phyloP scores from a whole-genome alignment of 1,140 invertebrate genomes.

The Saccostrea cuccullata region DNA sequence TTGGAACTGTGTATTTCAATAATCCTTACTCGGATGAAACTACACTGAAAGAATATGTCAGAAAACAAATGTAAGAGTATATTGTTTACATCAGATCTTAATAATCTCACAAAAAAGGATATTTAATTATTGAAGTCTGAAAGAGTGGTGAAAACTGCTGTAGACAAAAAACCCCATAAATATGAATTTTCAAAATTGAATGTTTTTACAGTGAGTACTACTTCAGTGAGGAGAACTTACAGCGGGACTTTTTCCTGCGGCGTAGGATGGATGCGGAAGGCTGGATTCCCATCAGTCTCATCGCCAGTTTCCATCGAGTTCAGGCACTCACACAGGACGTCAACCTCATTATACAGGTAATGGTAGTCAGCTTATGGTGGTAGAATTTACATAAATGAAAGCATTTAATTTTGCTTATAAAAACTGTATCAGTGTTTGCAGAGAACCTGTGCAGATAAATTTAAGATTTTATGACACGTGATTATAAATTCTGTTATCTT shows the following conservation, averaged over 20 bases:
- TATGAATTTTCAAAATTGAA: slow-evolving; percentile 39
- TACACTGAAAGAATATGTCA: slow-evolving; percentile 69
- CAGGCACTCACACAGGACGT: slow-evolving; percentile 92
- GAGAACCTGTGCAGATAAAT: too few species aligned
- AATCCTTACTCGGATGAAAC: slow-evolving; percentile 63
- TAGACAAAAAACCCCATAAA: too few species aligned
- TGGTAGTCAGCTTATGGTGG: neutral
- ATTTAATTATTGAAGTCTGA: too few species aligned
- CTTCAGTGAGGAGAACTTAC: slow-evolving; percentile 97
- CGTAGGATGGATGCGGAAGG: slow-evolving; percentile 97
- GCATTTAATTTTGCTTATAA: too few species aligned
- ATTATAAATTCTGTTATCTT: too few species aligned
- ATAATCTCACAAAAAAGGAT: too few species aligned
- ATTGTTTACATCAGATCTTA: neutral
- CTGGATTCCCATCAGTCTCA: slow-evolving; percentile 93
- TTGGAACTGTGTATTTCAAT: slow-evolving; percentile 64
- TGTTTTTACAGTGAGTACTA: slow-evolving; percentile 94
- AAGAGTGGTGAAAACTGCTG: too few species aligned
- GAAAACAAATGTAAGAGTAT: slow-evolving; percentile 72
- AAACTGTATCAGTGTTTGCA: too few species aligned
- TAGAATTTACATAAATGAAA: too few species aligned
- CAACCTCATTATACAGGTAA: slow-evolving; percentile 83
- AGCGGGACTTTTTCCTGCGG: slow-evolving; percentile 96
- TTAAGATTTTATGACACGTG: too few species aligned
- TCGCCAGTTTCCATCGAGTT: slow-evolving; percentile 97